Evolutionary conservation across 2,797 vertebrate species (phyloP), one percentile per base, ranked within the genome.

Genomic region (Oreortyx pictus): DNA sequence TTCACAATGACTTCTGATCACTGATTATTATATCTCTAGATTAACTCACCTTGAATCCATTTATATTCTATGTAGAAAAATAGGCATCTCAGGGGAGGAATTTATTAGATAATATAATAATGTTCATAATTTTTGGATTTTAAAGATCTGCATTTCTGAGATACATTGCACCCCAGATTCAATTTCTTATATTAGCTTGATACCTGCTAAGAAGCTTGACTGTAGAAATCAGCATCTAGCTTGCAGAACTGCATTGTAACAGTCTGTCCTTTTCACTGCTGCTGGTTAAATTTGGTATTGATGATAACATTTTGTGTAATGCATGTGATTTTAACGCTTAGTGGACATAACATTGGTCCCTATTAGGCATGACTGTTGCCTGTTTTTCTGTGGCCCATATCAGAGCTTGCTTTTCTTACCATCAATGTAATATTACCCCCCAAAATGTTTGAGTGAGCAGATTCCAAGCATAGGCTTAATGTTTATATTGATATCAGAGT

Each of bases 21-120:
- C 61, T 65, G 76, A 44, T 88, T 75, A 87, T 90, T 86, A 80
- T 57, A 66, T 68, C 43, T 64, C 35, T 76, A 44, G 78, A 54
- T 57, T 20, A 89, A 87, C 61, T 95, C 76, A 81, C 80, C 73
- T 94, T 92, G 70, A 91, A 93, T 91, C 57, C 46, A n/a, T 70
- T 78, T 92, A 14, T 20, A 66, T 13, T 56, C 57, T 78, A 14
- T 49, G 76, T 88, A 86, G 62, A 88, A 59, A 81, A 85, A 85
- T 33, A 74, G 46, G n/a, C n/a, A 35, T 95, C 93, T 95, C 35
- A 89, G 62, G 27, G 62, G 27, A 78, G 19, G 13, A 71, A 83
- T 60, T 81, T 43, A 68, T 82, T 64, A 83, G 54, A 47, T 87
- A 90, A 72, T 62, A 12, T 9, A 74, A 24, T 33, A 2, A 25